phyloP scores from a whole-genome alignment of 2,888 invertebrate species.

The Sinodicranocentrus sp. region DNA sequence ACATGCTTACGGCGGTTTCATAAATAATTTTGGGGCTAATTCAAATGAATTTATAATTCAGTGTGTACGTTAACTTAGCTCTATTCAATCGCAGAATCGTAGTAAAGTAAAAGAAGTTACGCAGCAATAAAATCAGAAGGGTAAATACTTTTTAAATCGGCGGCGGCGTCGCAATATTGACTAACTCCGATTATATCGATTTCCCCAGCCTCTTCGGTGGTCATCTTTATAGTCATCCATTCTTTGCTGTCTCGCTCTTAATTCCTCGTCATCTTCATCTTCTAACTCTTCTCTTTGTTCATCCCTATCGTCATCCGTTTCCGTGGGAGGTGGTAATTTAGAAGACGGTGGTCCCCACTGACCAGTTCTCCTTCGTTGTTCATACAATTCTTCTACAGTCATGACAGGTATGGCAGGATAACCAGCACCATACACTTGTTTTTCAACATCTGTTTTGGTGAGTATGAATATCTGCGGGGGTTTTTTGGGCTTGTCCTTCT shows the following conservation, averaged over 20 bases:
- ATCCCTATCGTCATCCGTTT: conserved; percentile 81
- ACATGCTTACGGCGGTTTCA: too few relatives aligned
- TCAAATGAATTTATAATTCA: too few relatives aligned
- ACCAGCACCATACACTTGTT: conserved; percentile 94
- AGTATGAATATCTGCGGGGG: conserved; percentile 88
- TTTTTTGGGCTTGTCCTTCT: conserved; percentile 77
- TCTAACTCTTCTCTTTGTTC: conserved; percentile 83
- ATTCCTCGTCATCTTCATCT: conserved; percentile 87
- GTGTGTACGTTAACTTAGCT: too few relatives aligned
- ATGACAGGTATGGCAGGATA: conserved; percentile 96
- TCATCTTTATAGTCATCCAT: conserved; percentile 94
- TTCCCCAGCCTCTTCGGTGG: conserved; percentile 92
- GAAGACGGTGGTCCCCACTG: conserved; percentile 80
- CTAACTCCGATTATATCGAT: conserved; percentile 80
- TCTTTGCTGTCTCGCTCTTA: conserved; percentile 83
- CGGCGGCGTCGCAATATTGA: too few relatives aligned
- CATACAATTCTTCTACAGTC: conserved; percentile 97
- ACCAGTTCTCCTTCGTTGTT: conserved; percentile 89
- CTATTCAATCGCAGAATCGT: too few relatives aligned
- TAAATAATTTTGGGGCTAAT: too few relatives aligned
- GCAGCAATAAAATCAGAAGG: too few relatives aligned
- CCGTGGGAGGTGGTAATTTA: conserved; percentile 40
- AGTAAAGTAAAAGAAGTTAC: too few relatives aligned
- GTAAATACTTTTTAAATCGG: too few relatives aligned
- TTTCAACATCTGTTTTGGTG: conserved; percentile 91